These are phyloP conservation scores for Taxidea taxus DNA, from an alignment of 2,113 vertebrate genomes.

Conservation along the genomic window DNA sequence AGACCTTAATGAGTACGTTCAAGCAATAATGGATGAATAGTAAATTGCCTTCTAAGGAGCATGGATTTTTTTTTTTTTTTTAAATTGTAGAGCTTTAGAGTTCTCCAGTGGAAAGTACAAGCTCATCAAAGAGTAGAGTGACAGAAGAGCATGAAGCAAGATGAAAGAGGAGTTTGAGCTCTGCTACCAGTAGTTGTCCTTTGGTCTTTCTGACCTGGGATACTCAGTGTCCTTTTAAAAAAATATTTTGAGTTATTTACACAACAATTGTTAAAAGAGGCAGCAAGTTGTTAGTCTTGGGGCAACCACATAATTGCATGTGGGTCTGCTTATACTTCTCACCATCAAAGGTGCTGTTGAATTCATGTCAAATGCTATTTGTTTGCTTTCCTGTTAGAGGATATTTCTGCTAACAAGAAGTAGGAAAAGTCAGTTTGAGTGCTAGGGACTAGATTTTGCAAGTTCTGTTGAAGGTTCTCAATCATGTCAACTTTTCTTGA, in stretches of 20 bases:
- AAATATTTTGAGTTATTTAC: background rate
- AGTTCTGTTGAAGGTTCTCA: background rate
- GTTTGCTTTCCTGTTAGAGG: background rate
- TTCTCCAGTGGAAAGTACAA: background rate
- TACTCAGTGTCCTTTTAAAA: background rate
- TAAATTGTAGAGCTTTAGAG: background rate
- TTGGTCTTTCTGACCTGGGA: background rate
- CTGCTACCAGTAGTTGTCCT: background rate
- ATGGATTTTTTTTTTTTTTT: background rate
- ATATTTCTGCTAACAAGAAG: background rate
- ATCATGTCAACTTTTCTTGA: background rate
- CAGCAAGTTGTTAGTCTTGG: background rate
- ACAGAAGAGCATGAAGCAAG: background rate
- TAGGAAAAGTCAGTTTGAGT: background rate
- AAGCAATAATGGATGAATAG: background rate
- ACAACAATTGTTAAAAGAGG: background rate
- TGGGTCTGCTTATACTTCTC: background rate
- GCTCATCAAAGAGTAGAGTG: background rate
- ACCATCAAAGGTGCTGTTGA: background rate
- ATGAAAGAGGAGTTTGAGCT: background rate
- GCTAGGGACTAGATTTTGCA: background rate
- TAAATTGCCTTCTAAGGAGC: background rate
- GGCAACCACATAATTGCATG: background rate
- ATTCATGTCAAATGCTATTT: accelerated
- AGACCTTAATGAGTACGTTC: background rate